Percentiles rank a stretch among this genome's conserved stretches.
phyloP scores from a whole-genome alignment of 2,113 vertebrate genomes.

The Silurus meridionalis region DNA sequence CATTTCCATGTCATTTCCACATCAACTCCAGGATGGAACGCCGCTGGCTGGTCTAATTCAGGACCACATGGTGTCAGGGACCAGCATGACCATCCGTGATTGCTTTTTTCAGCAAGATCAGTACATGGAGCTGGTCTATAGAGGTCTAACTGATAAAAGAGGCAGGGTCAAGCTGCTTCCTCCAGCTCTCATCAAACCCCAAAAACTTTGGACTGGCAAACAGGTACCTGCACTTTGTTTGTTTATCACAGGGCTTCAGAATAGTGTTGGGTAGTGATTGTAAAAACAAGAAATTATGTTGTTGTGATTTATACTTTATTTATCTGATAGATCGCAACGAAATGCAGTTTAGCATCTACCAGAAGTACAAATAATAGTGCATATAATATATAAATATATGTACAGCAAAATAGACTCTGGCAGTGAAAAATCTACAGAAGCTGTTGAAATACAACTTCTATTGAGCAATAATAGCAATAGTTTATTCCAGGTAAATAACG shows the following conservation, averaged over 20 bases:
- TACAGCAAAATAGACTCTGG: no score
- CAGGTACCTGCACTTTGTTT: constrained; percentile 75
- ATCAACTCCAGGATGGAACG: constrained; percentile 82
- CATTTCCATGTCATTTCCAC: not conserved
- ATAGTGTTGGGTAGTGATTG: not conserved
- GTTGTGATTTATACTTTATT: not conserved
- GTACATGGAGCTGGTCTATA: constrained; percentile 90
- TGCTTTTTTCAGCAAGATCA: constrained; percentile 89
- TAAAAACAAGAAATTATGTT: not conserved
- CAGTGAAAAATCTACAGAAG: no score
- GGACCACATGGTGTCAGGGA: constrained; percentile 96
- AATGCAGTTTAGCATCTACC: not conserved
- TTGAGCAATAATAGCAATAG: no score
- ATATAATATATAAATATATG: no score
- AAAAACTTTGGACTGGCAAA: constrained; percentile 91
- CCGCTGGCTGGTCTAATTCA: constrained; percentile 94
- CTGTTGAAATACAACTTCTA: no score
- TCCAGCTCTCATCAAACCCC: constrained; percentile 86
- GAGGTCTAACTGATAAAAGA: constrained; percentile 87
- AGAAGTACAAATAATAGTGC: no score
- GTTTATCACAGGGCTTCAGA: not conserved
- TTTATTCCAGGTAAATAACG: not conserved
- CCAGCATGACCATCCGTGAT: constrained; percentile 89
- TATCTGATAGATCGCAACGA: not conserved
- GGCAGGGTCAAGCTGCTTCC: constrained; percentile 81